Base-by-base conservation (phyloP, 2,797 vertebrate genomes). In the Neosalanx taihuensis region DNA sequence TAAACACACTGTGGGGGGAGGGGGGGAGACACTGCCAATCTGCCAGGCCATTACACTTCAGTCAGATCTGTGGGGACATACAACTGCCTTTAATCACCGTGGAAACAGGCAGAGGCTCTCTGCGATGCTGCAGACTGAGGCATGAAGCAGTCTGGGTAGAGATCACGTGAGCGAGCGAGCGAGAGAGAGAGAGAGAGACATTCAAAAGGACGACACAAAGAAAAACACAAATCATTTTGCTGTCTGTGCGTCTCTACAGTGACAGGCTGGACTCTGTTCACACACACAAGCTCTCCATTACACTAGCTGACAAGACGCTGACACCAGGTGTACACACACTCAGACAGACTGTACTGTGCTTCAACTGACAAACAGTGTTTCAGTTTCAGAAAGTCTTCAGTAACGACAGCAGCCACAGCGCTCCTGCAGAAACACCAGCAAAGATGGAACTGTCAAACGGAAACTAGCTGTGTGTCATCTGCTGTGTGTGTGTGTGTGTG, bases 71-170 rank as follows among this genome's bases (percentile, higher is more conserved):
- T 30, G 70, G 56, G 49, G 67, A 61, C 66, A 62, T 60, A 74
- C 63, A 75, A 72, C 68, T 56, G 78, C 35, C 73, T 82, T 77
- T 77, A 76, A 86, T 89, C 79, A 72, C 70, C 9, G 70, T 81
- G 78, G 77, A 84, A 82, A 82, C 77, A 72, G 79, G 79, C 65
- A 77, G 68, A 67, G 71, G 64, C 60, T 18, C 74, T 80, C 49
- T 2, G 49, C 76, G 70, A 41, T 0, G 46, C 67, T 5, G 66
- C 68, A 30, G 49, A 6, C 57, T 9, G 46, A 4, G 60, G 37
- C 41, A 3, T 46, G 41, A 9, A 13, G 41, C 41, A 13, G 41
- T 12, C 71, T 69, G 60, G 41, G 13, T 5, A 79, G 72, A 60
- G 74, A 33, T 70, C 67, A 67, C 74, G 77, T 74, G 71, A 64